Base-by-base conservation (phyloP, 2,888 invertebrate species). In the Himalopsyche japonica region DNA sequence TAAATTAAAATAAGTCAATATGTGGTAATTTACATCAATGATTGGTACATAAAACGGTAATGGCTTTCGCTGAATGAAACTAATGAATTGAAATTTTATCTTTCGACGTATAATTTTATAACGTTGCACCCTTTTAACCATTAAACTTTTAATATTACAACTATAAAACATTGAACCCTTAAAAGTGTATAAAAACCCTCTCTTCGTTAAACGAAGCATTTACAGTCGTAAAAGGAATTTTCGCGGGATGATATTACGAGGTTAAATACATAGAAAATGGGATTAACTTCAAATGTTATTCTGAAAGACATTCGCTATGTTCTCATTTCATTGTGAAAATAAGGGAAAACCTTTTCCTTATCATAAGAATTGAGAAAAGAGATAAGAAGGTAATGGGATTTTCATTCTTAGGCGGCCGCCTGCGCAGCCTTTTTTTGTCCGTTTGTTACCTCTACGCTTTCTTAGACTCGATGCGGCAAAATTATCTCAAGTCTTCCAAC, bases 241-340 rank as follows among this genome's bases (percentile, higher is more conserved):
- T 70, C 70, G 70, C 70, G 70, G 70, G 70, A 27, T 70, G 27
- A 70, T 83, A 83, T 80, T 83, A 83, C 83, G 77, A 83, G 83
- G 83, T 82, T 77, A 83, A 83, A 85, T 81, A 83, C 83, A 83
- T 76, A 37, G 81, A 83, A 77, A 77, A 77, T 24, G 79, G 86
- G 83, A 86, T 86, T 86, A 86, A 84, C 86, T 81, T 86, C 81
- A 84, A 86, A 86, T 84, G 86, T 78, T 84, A 84, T 86, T 84
- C 79, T 79, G 79, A 86, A 84, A 82, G 84, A 86, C 82, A 80
- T 80, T 82, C 49, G 76, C 48, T 48, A 30, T 76, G 76, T 82
- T 80, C 81, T 80, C 82, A 77, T 81, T 76, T 84, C 84, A 84
- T 84, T 86, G 86, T 83, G 76, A 76, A 81, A 82, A 84, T 78